Base-by-base conservation (phyloP, 2,113 vertebrate genomes). In the Amblyopsis rosae region DNA sequence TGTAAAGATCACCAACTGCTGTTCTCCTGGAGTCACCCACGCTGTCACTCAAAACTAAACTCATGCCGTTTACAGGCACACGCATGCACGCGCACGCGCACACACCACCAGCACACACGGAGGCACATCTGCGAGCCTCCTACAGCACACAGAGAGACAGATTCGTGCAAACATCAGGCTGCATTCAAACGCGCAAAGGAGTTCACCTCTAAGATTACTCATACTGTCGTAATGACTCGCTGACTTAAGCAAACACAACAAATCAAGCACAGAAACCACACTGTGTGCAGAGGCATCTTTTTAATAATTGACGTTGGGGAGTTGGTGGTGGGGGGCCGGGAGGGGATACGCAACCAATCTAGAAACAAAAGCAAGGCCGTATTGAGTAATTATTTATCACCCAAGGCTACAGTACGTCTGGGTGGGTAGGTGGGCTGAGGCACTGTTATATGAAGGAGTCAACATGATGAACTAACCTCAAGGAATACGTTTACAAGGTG, bases 311-410 rank as follows among this genome's bases (percentile, higher is more conserved):
- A 93, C 69, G 11, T 6, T 19, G 55, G 63, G 67, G 63, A 80
- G 90, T 81, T 80, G 69, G 83, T 76, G 80, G 70, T 65, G 60
- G 77, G 59, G 82, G 80, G 54, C 76, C 76, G 70, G 15, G 71
- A 77, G 73, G 81, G 82, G 75, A 75, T 82, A 70, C 75, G 81
- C 78, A 85, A 89, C 87, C 87, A 84, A 74, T 70, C 60, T 64
- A 53, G 66, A 83, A 75, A 62, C 62, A 59, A 86, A 88, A 74
- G 73, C 87, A 74, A 79, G 68, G 66, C 79, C 77, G 72, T 32
- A 26, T 59, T 63, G 2, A 80, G 87, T 63, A 91, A 92, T 93
- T 90, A 92, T 92, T 91, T 85, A 92, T 91, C 77, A 86, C 86
- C 78, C 62, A 1, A 47, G 80, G 77, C 78, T 49, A 67, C 9